These are phyloP conservation scores for Gallinago jamesoni DNA, from an alignment of 2,113 vertebrate genomes.

Conservation along the genomic window DNA sequence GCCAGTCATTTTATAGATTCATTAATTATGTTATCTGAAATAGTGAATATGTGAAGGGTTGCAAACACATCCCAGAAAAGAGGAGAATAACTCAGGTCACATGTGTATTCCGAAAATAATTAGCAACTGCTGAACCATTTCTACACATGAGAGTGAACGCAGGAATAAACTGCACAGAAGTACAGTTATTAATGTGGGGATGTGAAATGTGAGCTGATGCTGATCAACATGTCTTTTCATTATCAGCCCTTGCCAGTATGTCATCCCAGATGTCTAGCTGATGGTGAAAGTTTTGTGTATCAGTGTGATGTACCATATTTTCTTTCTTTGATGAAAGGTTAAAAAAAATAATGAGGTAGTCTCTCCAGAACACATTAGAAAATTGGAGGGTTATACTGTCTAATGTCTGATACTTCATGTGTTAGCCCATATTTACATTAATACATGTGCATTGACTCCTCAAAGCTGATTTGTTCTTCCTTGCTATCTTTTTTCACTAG, in stretches of 20 bases:
- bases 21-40: conserved; percentile 14
- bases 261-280: neutral
- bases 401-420: neutral
- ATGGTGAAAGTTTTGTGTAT: neutral
- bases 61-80: neutral
- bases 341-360: neutral
- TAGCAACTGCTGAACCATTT: neutral
- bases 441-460: neutral
- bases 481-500: conserved; percentile 44
- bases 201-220: neutral
- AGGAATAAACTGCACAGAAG: neutral
- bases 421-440: neutral
- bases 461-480: neutral
- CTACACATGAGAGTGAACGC: neutral
- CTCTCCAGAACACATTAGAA: neutral
- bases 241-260: neutral
- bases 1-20: conserved; percentile 30
- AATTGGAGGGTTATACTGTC: fast-evolving
- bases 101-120: neutral
- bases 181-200: neutral
- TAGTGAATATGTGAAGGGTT: neutral
- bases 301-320: neutral
- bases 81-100: neutral
- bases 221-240: fast-evolving
- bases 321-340: neutral